Conservation (phyloP, 2,113 vertebrate genomes). For the Cololabis saira region DNA sequence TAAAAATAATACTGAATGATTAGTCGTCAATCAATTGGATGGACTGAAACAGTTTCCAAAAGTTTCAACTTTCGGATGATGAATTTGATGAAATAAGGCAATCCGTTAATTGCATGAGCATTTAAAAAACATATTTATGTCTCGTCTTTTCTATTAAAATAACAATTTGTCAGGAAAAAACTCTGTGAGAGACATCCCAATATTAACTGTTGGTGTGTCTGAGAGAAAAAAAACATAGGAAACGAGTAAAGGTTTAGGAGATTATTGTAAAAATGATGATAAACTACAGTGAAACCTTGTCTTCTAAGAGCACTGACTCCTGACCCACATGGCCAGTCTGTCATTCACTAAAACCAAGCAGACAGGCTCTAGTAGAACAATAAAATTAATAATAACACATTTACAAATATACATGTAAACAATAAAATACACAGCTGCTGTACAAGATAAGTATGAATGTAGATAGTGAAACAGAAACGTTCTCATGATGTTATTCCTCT, state of each 20-base stretch:
- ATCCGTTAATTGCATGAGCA: too few species aligned
- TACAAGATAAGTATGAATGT: conserved; percentile 54
- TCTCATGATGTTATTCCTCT: conserved; percentile 47
- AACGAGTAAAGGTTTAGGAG: conserved; percentile 38
- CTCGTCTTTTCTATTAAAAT: not conserved
- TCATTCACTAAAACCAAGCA: conserved; percentile 28
- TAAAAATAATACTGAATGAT: too few species aligned
- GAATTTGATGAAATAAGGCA: too few species aligned
- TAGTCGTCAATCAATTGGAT: too few species aligned
- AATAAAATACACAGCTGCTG: conserved; percentile 67
- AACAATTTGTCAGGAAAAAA: conserved; percentile 18
- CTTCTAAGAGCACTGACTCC: conserved; percentile 13
- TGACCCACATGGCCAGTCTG: conserved; percentile 18
- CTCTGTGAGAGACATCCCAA: conserved; percentile 3
- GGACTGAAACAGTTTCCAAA: too few species aligned
- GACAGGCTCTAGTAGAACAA: conserved; percentile 44
- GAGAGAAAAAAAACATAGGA: conserved; percentile 49
- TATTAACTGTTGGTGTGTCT: not conserved
- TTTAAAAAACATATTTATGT: not conserved
- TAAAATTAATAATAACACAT: conserved; percentile 69
- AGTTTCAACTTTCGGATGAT: too few species aligned
- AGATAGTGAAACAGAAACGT: conserved; percentile 45
- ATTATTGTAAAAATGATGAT: conserved; percentile 34
- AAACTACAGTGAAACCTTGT: conserved; percentile 7
- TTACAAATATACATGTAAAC: conserved; percentile 72